Percentiles rank a stretch among this genome's conserved stretches.
Conservation (phyloP, 2,888 invertebrate species). For the Steinernema scapterisci region DNA sequence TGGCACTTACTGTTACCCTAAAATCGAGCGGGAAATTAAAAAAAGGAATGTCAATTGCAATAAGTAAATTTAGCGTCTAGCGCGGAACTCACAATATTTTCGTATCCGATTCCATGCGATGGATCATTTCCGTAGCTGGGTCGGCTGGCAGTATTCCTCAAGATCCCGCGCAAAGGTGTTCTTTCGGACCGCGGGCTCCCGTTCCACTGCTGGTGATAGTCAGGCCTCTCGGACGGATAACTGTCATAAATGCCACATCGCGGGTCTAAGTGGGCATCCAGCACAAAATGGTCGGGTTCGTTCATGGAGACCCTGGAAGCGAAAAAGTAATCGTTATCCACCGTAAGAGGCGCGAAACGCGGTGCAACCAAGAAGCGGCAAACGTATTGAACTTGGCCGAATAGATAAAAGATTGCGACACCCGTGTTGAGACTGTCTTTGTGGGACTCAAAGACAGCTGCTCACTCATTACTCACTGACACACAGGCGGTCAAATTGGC, state of each 20-base stretch:
- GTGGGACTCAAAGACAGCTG: conserved; percentile 24
- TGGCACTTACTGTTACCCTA: neutral
- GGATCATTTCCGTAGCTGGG: neutral
- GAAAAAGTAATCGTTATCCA: neutral
- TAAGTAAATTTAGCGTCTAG: neutral
- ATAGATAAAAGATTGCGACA: conserved; percentile 5
- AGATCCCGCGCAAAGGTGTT: neutral
- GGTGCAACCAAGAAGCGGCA: neutral
- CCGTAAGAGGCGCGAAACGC: no score
- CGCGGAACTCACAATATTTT: neutral
- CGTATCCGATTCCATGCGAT: neutral
- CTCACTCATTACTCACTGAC: conserved; percentile 30
- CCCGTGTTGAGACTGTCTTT: conserved; percentile 28
- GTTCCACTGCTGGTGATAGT: neutral
- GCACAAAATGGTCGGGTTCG: conserved; percentile 3
- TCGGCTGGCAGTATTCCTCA: neutral
- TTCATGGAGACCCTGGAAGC: neutral
- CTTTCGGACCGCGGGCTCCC: neutral
- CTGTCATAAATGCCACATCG: conserved; percentile 23
- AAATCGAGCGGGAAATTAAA: neutral
- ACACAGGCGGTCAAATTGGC: conserved; percentile 27
- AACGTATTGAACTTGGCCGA: neutral
- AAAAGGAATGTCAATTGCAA: no score
- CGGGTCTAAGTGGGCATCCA: conserved; percentile 9
- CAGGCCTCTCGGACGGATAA: conserved; percentile 7